These are phyloP conservation scores for Agelaius tricolor DNA, from an alignment of 2,113 vertebrate species.

Conservation along the genomic window DNA sequence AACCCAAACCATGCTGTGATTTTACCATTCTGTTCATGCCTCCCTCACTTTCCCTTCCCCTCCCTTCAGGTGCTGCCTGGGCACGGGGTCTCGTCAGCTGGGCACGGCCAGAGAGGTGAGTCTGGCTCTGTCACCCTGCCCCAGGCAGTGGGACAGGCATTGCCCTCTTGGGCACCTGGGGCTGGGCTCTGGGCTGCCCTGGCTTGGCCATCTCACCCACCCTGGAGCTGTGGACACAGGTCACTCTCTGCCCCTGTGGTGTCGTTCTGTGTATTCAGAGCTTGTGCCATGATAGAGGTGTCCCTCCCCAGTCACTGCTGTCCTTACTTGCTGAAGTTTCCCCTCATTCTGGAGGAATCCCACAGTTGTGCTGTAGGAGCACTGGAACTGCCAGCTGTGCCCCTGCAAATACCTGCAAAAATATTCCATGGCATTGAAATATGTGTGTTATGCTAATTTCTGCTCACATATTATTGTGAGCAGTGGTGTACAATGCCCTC, in stretches of 20 bases:
- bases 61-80: background rate
- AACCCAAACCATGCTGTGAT: too few relatives aligned
- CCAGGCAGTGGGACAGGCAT: background rate
- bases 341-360: background rate
- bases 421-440: rapidly evolving
- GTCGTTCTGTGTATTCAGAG: rapidly evolving
- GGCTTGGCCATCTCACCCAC: background rate
- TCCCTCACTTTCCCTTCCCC: background rate
- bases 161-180: background rate
- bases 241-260: rapidly evolving
- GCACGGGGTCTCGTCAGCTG: background rate
- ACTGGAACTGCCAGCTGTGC: background rate
- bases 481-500: background rate
- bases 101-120: constrained; percentile 51
- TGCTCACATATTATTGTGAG: background rate
- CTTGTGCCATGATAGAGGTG: rapidly evolving
- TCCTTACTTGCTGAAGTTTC: background rate
- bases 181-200: rapidly evolving
- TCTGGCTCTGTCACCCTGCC: background rate
- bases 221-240: background rate
- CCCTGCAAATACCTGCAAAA: background rate
- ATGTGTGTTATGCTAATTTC: rapidly evolving
- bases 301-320: background rate
- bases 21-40: rapidly evolving
- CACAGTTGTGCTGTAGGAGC: background rate